A percentile compares a stretch with the other conserved stretches of the same genome.
Evolutionary conservation across 2,113 vertebrate species (phyloP).

Genomic region (Pituophis catenifer): DNA sequence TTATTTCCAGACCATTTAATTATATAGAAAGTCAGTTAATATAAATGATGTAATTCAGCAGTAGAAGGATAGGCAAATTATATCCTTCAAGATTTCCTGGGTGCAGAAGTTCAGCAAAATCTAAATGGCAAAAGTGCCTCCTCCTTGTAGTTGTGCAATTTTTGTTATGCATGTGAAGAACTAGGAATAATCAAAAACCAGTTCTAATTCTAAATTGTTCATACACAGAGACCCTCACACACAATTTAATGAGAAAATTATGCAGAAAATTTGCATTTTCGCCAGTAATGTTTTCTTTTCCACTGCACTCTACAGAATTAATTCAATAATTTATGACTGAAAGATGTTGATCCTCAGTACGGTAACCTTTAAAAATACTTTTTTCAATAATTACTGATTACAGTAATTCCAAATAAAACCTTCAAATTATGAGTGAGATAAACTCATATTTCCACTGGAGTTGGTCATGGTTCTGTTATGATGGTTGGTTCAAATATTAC

Average conservation of each 20-base stretch:
- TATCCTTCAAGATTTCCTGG: neutral
- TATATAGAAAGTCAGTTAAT: neutral
- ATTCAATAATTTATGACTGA: rapidly evolving
- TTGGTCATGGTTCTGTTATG: neutral
- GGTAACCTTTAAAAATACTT: neutral
- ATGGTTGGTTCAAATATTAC: neutral
- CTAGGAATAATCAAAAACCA: neutral
- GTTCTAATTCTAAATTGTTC: neutral
- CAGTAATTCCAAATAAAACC: neutral
- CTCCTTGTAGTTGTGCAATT: neutral
- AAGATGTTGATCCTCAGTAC: neutral
- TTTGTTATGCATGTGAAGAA: neutral
- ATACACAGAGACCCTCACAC: neutral
- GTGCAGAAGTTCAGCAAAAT: neutral
- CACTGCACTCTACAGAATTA: neutral
- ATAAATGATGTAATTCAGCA: neutral
- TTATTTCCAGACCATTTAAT: neutral
- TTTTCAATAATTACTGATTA: neutral
- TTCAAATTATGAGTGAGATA: neutral
- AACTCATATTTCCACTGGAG: neutral
- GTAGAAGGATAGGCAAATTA: neutral
- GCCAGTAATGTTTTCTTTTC: neutral
- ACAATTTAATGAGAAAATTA: neutral
- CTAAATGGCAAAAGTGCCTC: neutral
- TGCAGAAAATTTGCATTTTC: neutral